Base-by-base conservation (phyloP, 2,113 vertebrate species). In the Leptodactylus fuscus region DNA sequence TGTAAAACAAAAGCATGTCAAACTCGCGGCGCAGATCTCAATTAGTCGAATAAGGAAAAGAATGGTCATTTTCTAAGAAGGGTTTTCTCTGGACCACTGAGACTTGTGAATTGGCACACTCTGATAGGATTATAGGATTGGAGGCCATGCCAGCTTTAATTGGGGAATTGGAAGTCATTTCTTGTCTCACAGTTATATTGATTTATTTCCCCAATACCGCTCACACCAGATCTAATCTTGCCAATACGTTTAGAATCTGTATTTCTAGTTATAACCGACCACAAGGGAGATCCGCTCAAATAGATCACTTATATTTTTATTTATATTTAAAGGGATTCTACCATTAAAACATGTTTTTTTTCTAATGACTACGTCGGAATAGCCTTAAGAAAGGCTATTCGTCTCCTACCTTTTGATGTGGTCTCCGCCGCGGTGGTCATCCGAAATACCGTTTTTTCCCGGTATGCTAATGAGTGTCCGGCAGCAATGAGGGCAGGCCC, bases 1-100 rank as follows among this genome's bases (percentile, higher is more conserved):
- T 1, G 0, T 79, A 44, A 80, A 80, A 80, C 53, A 80, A 80
- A 79, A 79, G 32, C 34, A 9, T 27, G 13, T 41, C 34, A 60
- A 16, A 41, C 36, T 6, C 18, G 44, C 53, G 34, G 5, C 27
- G 76, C 53, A 15, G 34, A 38, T 58, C 53, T 62, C 36, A 44
- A 81, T 81, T 32, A 67, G 18, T 12, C 2, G 41, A 27, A 81
- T 65, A 49, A 81, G 16, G 12, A 65, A 38, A 12, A 79, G 24
- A 76, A 51, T 51, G 44, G 73, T 20, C 44, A 32, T 76, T 27
- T 49, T 76, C 8, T 32, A 51, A 27, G 29, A 24, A 74, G 27
- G 49, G 73, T 32, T 32, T 18, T 76, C 44, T 27, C 16, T 10
- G 27, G 15, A 9, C 46, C 44, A 44, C 8, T 16, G 41, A 76